phyloP scores from a whole-genome alignment of 2,888 invertebrate genomes.

The Leptopilina syphax region DNA sequence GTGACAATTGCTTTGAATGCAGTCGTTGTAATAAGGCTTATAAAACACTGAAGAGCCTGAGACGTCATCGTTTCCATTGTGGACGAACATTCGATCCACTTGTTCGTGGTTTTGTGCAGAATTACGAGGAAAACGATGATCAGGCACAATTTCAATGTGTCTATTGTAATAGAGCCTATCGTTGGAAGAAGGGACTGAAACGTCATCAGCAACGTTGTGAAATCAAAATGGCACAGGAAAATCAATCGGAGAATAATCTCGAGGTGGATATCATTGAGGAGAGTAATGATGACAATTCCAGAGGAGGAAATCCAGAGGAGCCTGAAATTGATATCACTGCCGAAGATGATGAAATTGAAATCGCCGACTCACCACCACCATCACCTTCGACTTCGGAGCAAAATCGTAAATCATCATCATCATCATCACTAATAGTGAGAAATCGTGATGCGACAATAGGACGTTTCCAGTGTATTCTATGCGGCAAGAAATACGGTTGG shows the following conservation, averaged over 20 bases:
- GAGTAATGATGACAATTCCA: neutral
- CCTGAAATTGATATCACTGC: neutral
- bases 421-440: neutral
- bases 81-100: slow-evolving; percentile 63
- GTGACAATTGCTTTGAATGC: slow-evolving; percentile 66
- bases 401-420: neutral
- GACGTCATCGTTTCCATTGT: slow-evolving; percentile 76
- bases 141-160: slow-evolving; percentile 60
- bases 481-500: slow-evolving; percentile 75
- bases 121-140: slow-evolving; percentile 1
- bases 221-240: slow-evolving; percentile 25
- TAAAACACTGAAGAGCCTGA: slow-evolving; percentile 79
- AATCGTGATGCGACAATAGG: slow-evolving; percentile 14
- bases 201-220: slow-evolving; percentile 70
- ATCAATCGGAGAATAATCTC: neutral
- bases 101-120: neutral
- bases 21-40: slow-evolving; percentile 80
- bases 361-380: neutral
- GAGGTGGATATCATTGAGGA: neutral
- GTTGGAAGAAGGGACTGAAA: slow-evolving; percentile 74
- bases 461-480: slow-evolving; percentile 66
- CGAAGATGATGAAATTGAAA: neutral
- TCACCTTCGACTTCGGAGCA: too few species aligned
- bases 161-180: slow-evolving; percentile 74
- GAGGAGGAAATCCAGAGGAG: neutral